Evolutionary conservation across 2,888 invertebrate species (phyloP), one percentile per base, ranked within the genome.

Genomic region (Scaptomyza polygonia): DNA sequence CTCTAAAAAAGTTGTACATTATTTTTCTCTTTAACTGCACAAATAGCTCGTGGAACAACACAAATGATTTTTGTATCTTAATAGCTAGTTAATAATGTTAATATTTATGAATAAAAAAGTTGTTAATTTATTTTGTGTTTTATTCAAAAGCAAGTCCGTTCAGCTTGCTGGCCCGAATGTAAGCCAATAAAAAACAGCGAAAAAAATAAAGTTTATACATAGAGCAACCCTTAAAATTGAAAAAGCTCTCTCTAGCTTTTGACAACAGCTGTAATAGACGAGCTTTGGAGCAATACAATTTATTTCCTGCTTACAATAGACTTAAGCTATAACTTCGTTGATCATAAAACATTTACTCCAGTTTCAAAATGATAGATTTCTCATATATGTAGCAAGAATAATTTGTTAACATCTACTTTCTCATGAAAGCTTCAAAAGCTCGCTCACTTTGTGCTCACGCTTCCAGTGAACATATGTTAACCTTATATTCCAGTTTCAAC

Each of bases 151-250:
- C 14, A 49, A 51, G 21, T 47, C 16, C 32, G 32, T 55, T 54
- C n/a, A 42, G 49, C 39, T 47, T 34, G 48, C 49, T 52, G 59
- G 11, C 18, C 11, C 32, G 63, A 73, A 78, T 74, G 68, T 80
- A 80, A 88, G 70, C 81, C 86, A 88, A 78, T 86, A 84, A 68
- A 88, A 87, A 72, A 58, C 64, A 65, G 61, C 42, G 29, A 63
- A 44, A 51, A 77, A 67, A 61, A 66, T 36, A 21, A 5, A 5
- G 14, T 21, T 21, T 7, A 1, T 16, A 39, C 36, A 21, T 21
- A n/a, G n/a, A 61, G 45, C 65, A 70, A 83, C 79, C 69, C 86
- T 29, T 65, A 65, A 36, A 25, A 12, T 25, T 11, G 4, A 6
- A 49, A 39, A 61, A 79, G 79, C 76, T 66, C 40, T 4, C 16